Percentiles rank a stretch among this genome's conserved stretches.
These are phyloP conservation scores for Mallotus villosus DNA, from an alignment of 2,797 vertebrate genomes.

Conservation along the genomic window DNA sequence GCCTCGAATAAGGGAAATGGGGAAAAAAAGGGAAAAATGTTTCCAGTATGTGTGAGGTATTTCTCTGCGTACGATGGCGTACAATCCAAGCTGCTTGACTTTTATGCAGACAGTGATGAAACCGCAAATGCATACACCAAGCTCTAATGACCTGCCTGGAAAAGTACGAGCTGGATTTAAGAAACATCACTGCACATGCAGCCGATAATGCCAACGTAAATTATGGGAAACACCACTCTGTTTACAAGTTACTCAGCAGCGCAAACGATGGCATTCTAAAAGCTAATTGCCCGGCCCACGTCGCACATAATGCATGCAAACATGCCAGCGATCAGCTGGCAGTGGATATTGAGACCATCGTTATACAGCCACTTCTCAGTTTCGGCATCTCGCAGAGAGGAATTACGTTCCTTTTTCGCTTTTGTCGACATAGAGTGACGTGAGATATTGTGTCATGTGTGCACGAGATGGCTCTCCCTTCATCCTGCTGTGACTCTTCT, in stretches of 20 bases:
- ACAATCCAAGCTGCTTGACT: constrained; percentile 7
- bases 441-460: constrained; percentile 20
- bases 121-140: neutral
- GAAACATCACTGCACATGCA: constrained; percentile 8
- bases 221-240: constrained; percentile 17
- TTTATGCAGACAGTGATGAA: neutral
- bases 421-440: constrained; percentile 19
- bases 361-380: constrained; percentile 14
- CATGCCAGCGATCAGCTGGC: constrained; percentile 16
- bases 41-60: constrained; percentile 2
- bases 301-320: neutral
- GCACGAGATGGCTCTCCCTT: constrained; percentile 20
- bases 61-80: constrained; percentile 6
- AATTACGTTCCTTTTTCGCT: constrained; percentile 8
- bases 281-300: constrained; percentile 17
- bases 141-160: neutral
- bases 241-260: constrained; percentile 17
- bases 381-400: constrained; percentile 1
- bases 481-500: constrained; percentile 5
- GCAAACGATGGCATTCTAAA: constrained; percentile 19
- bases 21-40: constrained; percentile 10
- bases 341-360: constrained; percentile 12
- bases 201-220: constrained; percentile 22
- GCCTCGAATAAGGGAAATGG: constrained; percentile 12
- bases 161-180: neutral